Base-by-base conservation (phyloP, 1,140 invertebrate genomes). In the Berghia stephanieae region DNA sequence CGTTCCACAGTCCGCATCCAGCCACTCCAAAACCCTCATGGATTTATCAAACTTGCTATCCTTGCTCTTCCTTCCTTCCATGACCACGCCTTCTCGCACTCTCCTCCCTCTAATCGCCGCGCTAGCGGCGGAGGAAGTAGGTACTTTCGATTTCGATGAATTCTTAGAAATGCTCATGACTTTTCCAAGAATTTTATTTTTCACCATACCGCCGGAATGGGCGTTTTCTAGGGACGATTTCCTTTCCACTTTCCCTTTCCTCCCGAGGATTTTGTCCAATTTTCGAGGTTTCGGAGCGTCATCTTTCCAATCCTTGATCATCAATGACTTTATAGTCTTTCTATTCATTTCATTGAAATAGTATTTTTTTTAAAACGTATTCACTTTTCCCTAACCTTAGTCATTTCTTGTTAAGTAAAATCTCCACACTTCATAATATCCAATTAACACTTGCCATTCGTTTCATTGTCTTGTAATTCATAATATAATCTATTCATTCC, bases 11-110 rank as follows among this genome's bases (percentile, higher is more conserved):
- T 76, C 74, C 1, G 74, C 74, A 36, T 76, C 74, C 31, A 76
- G 27, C 74, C 74, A 76, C 44, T 76, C 74, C 63, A 76, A 36
- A 24, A 76, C 74, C 16, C 74, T 60, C 74, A 76, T 76, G 18
- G 74, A 76, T 46, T 63, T 66, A 36, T 76, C 74, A 38, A 66
- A 76, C 8, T 63, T 27, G 74, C 74, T 68, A 13, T 43, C 42
- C 42, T 75, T 36, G 34, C 55, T 24, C 27, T 57, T 27, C 31
- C 63, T 34, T 76, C 55, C 43, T 66, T 34, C 34, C 10, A 60
- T 68, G 43, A 43, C 63, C 63, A 2, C 5, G 27, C 55, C 27
- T 18, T 67, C 13, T 44, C 74, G 34, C 43, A n/a, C n/a, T n/a
- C 42, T 66, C 74, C 38, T 49, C 46, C 31, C 27, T 43, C 31